Evolutionary conservation across 2,888 invertebrate species (phyloP).

Genomic region (Thereva unica): DNA sequence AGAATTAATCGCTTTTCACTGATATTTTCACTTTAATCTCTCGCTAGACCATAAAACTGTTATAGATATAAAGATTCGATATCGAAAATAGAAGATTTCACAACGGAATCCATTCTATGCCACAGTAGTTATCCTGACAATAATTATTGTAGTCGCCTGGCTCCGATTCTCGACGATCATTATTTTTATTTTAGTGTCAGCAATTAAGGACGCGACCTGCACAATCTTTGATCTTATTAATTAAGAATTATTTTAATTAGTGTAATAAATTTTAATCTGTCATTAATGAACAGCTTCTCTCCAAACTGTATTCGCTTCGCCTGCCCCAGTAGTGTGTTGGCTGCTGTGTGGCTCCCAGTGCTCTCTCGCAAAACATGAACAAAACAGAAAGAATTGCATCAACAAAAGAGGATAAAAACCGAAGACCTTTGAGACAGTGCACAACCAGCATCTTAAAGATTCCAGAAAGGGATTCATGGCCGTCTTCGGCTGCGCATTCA

Average conservation of each 20-base stretch:
- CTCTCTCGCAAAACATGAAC: background rate
- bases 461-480: slow-evolving; percentile 26
- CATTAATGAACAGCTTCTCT: slow-evolving; percentile 34
- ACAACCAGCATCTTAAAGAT: slow-evolving; percentile 28
- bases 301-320: slow-evolving; percentile 13
- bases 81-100: too few species aligned
- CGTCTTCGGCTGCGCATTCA: slow-evolving; percentile 3
- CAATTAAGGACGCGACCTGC: slow-evolving; percentile 36
- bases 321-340: background rate
- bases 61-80: too few species aligned
- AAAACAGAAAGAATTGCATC: background rate
- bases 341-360: background rate
- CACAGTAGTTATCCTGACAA: background rate
- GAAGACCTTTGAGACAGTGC: background rate
- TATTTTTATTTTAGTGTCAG: slow-evolving; percentile 31
- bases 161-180: slow-evolving; percentile 8
- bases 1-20: too few species aligned
- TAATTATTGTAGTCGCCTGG: slow-evolving; percentile 23
- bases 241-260: slow-evolving; percentile 60
- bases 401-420: background rate
- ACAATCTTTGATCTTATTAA: slow-evolving; percentile 54
- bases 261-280: slow-evolving; percentile 54
- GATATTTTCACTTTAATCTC: too few species aligned
- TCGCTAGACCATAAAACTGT: too few species aligned
- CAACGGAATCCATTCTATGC: too few species aligned